Evolutionary conservation across 2,888 invertebrate species (phyloP).

Genomic region (Plebejus melissa): DNA sequence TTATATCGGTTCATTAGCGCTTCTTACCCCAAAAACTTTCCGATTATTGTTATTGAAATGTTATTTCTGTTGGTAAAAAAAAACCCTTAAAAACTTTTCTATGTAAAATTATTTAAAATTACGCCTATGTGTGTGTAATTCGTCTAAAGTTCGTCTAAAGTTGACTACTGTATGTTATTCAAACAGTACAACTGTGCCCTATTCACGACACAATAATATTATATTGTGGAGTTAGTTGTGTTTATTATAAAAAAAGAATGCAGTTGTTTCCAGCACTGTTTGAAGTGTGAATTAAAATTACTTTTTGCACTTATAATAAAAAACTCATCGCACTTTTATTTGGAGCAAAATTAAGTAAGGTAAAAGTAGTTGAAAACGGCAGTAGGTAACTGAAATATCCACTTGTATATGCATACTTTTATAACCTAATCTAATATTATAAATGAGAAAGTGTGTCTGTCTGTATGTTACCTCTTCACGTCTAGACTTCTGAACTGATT

Average conservation of each 20-base stretch:
- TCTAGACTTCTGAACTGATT: not conserved
- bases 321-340: not conserved
- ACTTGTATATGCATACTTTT: not conserved
- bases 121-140: no score
- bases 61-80: no score
- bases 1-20: no score
- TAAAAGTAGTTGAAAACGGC: not conserved
- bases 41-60: no score
- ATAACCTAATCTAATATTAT: not conserved
- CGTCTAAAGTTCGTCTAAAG: no score
- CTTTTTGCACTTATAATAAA: not conserved
- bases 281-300: constrained; percentile 1
- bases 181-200: not conserved
- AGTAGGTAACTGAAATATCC: no score
- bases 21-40: no score
- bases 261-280: not conserved
- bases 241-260: constrained; percentile 1
- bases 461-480: not conserved
- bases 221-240: not conserved
- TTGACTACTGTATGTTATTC: not conserved
- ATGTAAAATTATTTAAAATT: no score
- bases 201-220: not conserved
- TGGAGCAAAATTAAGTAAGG: not conserved
- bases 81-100: no score
- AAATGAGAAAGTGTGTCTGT: not conserved